Base-by-base conservation (phyloP, 2,797 vertebrate species). In the Sebastes iracundus region DNA sequence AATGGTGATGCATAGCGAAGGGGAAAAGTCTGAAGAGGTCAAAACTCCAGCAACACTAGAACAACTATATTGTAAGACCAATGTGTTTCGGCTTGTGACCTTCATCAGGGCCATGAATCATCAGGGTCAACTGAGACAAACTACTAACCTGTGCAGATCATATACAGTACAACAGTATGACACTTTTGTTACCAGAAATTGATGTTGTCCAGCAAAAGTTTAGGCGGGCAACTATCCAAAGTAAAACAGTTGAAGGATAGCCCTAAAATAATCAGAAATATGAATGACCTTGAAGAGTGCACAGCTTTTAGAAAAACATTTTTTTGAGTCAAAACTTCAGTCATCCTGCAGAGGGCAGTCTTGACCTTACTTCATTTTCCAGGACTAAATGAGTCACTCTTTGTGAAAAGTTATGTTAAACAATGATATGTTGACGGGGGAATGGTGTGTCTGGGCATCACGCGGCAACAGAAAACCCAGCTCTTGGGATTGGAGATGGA, bases 331-430 rank as follows among this genome's bases (percentile, higher is more conserved):
- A 13, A 60, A 66, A 38, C 60, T 63, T 30, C 2, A 58, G 55
- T 59, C 32, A 3, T 81, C 92, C 95, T 82, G 86, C 72, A 94
- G 93, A 81, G 93, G 93, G 92, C 93, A 90, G 80, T 72, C 61
- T 89, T 83, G 83, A 23, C 59, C 78, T 88, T 22, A 49, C 25
- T 58, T 73, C 35, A 62, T 28, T 33, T 70, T 79, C 78, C 75
- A 82, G 82, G 75, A 81, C n/a, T 7, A 52, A 74, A 81, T 90
- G 80, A 92, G 77, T 93, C 89, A 86, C 65, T 60, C 12, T 67
- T 14, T 16, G 64, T 77, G 85, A 88, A 89, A 65, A 49, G 77
- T 83, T 79, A 82, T 82, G 89, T 88, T 89, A 87, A 91, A 92
- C 72, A 79, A 70, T 52, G 82, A 83, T 84, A 90, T 72, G 74